phyloP scores from a whole-genome alignment of 2,888 invertebrate genomes.

The Tethea ocularis region DNA sequence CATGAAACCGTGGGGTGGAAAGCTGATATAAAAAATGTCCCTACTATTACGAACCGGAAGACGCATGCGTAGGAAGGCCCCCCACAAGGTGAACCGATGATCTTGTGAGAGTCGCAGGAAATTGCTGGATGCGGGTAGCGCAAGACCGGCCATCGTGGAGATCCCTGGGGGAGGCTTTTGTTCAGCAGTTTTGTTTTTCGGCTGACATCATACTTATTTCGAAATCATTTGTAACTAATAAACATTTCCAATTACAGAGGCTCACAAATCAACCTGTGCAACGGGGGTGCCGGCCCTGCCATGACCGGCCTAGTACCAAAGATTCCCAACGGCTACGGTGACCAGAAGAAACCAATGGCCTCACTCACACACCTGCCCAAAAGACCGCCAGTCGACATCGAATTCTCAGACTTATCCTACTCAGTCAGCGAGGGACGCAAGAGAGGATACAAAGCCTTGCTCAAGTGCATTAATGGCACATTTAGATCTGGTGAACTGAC shows the following conservation, averaged over 20 bases:
- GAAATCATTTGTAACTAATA: too few relatives aligned
- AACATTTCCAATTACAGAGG: slow-evolving; percentile 73
- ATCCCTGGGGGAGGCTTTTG: too few relatives aligned
- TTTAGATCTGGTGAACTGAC: slow-evolving; percentile 96
- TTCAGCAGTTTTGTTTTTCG: too few relatives aligned
- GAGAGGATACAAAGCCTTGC: slow-evolving; percentile 92
- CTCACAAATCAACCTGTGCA: slow-evolving; percentile 89
- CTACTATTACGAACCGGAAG: too few relatives aligned
- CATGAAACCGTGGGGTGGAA: too few relatives aligned
- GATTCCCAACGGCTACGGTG: slow-evolving; percentile 88
- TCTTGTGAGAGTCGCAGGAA: too few relatives aligned
- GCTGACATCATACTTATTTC: too few relatives aligned
- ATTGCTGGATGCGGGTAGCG: too few relatives aligned
- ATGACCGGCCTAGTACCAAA: slow-evolving; percentile 85
- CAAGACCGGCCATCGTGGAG: too few relatives aligned
- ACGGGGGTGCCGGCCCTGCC: slow-evolving; percentile 83
- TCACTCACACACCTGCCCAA: slow-evolving; percentile 92
- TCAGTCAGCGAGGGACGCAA: slow-evolving; percentile 93
- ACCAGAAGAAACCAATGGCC: slow-evolving; percentile 89
- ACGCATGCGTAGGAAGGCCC: too few relatives aligned
- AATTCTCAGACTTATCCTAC: slow-evolving; percentile 94
- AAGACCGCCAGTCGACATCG: slow-evolving; percentile 94
- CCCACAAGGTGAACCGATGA: too few relatives aligned
- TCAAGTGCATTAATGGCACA: slow-evolving; percentile 94
- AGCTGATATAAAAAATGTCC: too few relatives aligned